Percentiles rank a stretch among this genome's conserved stretches.
phyloP scores from a whole-genome alignment of 2,113 vertebrate genomes.

The Daphoenositta chrysoptera region DNA sequence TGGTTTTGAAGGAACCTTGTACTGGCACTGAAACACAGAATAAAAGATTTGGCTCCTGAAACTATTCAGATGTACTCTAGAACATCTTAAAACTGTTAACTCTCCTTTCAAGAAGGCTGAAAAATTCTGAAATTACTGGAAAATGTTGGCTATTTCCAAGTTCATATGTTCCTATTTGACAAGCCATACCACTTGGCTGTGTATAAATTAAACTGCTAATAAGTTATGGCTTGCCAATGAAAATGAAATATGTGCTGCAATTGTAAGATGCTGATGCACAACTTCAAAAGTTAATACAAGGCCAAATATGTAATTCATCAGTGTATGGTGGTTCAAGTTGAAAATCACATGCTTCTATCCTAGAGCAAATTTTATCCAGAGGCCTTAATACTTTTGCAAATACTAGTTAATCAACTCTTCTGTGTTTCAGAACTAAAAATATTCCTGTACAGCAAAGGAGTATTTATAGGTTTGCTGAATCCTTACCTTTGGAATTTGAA shows the following conservation, averaged over 20 bases:
- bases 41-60: not conserved
- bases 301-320: not conserved
- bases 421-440: not conserved
- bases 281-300: not conserved
- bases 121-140: not conserved
- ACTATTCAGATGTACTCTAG: not conserved
- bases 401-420: not conserved
- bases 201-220: not conserved
- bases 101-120: not conserved
- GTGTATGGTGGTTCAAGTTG: not conserved
- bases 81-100: not conserved
- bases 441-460: not conserved
- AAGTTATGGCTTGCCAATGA: not conserved
- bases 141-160: not conserved
- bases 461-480: not conserved
- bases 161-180: not conserved
- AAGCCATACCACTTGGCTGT: not conserved
- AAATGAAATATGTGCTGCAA: not conserved
- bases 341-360: not conserved
- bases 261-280: conserved; percentile 3
- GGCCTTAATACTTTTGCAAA: not conserved
- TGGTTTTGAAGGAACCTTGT: not conserved
- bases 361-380: not conserved
- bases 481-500: not conserved
- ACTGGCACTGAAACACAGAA: not conserved